These are phyloP conservation scores for Pristis pectinata DNA, from an alignment of 2,797 vertebrate species.

Conservation along the genomic window DNA sequence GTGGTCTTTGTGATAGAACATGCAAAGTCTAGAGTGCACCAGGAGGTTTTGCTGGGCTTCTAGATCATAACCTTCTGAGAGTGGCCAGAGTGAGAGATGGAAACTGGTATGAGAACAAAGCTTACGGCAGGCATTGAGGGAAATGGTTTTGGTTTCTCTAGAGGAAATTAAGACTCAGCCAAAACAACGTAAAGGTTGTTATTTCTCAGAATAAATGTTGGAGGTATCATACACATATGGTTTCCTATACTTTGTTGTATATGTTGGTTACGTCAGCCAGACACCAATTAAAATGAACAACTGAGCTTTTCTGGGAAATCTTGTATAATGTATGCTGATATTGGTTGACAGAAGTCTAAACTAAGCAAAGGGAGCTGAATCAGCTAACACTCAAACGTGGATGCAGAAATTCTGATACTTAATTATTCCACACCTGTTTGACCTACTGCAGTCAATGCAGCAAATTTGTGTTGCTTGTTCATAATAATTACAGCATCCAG, in stretches of 20 bases:
- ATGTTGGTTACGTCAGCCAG: background rate
- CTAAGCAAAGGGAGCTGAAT: background rate
- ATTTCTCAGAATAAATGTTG: background rate
- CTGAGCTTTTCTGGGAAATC: background rate
- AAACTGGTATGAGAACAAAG: background rate
- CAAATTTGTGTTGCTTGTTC: too few species aligned
- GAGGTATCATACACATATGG: background rate
- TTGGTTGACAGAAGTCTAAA: background rate
- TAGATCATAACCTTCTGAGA: background rate
- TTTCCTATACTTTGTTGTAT: background rate
- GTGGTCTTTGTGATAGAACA: background rate
- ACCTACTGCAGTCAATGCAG: too few species aligned
- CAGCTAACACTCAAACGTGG: too few species aligned
- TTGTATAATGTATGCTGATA: background rate
- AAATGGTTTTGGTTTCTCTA: background rate
- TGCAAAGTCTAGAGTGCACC: background rate
- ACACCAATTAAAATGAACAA: background rate
- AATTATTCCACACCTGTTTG: too few species aligned
- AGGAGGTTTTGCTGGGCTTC: background rate
- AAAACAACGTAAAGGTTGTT: background rate
- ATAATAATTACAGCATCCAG: too few species aligned
- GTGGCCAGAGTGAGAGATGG: background rate
- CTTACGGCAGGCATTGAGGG: background rate
- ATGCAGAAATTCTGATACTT: too few species aligned
- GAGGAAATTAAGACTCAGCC: background rate